Evolutionary conservation across 2,797 vertebrate species (phyloP), one percentile per base, ranked within the genome.

Genomic region (Sternarchorhynchus goeldii): DNA sequence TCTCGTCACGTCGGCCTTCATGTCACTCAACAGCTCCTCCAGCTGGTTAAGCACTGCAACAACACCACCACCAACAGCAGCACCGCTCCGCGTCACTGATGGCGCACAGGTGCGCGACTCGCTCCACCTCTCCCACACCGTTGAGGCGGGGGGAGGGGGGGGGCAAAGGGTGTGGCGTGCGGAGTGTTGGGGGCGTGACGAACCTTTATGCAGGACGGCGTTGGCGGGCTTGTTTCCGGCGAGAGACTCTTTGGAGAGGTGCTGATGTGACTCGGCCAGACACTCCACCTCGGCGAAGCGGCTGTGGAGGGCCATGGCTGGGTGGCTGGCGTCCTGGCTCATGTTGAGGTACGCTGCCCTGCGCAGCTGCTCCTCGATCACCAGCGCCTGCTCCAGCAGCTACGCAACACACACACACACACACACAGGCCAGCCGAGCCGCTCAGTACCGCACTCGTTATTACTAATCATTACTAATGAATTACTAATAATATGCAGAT

Each of bases 181-280:
- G 36, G 7, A 25, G 25, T 25, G 25, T 25, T 25, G 36, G 41
- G 41, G 0, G 41, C 8, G 41, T 8, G 21, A 55, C 80, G 82
- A 73, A 99, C 97, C 97, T 95, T 99, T 99, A 92, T 99, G 97
- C 87, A 99, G 94, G 69, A 99, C 97, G 0, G 97, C 97, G 0
- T 99, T 99, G 53, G 97, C 97, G 0, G 97, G 97, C 89, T 99
- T 99, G 91, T 99, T 99, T 58, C 97, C 97, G 0, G 96, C 96
- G 6, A 99, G 92, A 6, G 97, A 98, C 93, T 99, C 97, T 93
- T 99, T 99, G 90, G 95, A 96, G 88, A 99, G 94, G 85, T 99
- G 97, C 91, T 99, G 97, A 91, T 99, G 97, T 82, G 96, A 98
- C 91, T 99, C 97, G 0, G 97, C 97, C 91, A 99, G 94, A 90